Conservation (phyloP, 1,140 invertebrate genomes). For the Protaetia brevitarsis region DNA sequence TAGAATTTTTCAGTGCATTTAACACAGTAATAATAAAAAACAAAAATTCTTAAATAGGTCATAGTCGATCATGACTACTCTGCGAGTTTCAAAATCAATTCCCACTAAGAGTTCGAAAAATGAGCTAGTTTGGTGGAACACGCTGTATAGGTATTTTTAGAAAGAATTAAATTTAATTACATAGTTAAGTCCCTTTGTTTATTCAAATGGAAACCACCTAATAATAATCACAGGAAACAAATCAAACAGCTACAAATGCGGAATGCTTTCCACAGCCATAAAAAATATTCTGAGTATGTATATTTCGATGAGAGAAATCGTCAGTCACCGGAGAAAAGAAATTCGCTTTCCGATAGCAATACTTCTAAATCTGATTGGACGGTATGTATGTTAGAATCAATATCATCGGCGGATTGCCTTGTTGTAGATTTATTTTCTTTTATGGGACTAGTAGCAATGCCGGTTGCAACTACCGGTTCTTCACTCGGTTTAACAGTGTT, state of each 20-base stretch:
- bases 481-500: conserved; percentile 24
- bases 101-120: too few species aligned
- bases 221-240: too few species aligned
- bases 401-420: conserved; percentile 34
- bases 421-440: conserved; percentile 29
- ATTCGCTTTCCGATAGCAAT: conserved; percentile 60
- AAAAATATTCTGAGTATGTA: conserved; percentile 21
- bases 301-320: conserved; percentile 15
- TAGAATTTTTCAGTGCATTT: too few species aligned
- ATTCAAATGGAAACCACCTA: too few species aligned
- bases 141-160: too few species aligned
- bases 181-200: too few species aligned
- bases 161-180: too few species aligned
- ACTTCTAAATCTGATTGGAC: conserved; percentile 64
- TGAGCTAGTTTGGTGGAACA: too few species aligned
- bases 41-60: too few species aligned
- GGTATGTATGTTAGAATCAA: conserved; percentile 58
- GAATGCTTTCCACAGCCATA: conserved; percentile 40
- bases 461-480: neutral
- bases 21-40: too few species aligned
- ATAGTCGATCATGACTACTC: too few species aligned
- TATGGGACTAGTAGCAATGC: conserved; percentile 27
- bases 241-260: conserved; percentile 26
- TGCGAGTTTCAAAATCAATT: too few species aligned
- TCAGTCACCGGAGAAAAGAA: conserved; percentile 59